Evolutionary conservation across 2,888 invertebrate species (phyloP).

Genomic region (Leptura quadrifasciata): DNA sequence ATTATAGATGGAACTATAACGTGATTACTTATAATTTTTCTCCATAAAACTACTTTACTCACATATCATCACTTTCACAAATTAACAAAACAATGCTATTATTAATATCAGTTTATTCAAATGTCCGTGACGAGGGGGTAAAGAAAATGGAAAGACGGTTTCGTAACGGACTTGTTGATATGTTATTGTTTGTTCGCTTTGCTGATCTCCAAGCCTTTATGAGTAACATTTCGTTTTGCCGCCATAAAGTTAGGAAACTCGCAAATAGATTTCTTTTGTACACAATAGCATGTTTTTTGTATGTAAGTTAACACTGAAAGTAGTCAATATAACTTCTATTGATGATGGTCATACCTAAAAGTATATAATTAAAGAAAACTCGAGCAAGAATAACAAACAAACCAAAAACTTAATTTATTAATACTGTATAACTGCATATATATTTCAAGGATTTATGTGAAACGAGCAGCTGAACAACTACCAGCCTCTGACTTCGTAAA

Average conservation of each 20-base stretch:
- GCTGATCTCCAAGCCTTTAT: slow-evolving; percentile 9
- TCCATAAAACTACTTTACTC: not conserved
- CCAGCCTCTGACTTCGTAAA: too few relatives aligned
- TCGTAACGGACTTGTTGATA: slow-evolving; percentile 42
- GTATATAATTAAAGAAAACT: too few relatives aligned
- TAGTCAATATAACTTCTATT: too few relatives aligned
- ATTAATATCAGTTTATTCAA: not conserved
- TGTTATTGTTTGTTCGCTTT: slow-evolving; percentile 36
- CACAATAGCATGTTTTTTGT: too few relatives aligned
- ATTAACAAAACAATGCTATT: not conserved
- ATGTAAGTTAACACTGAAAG: too few relatives aligned
- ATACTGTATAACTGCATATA: too few relatives aligned
- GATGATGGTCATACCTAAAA: too few relatives aligned
- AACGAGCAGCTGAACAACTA: too few relatives aligned
- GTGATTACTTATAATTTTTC: not conserved
- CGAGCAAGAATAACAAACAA: too few relatives aligned
- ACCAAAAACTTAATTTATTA: too few relatives aligned
- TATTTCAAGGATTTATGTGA: too few relatives aligned
- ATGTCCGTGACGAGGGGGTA: not conserved
- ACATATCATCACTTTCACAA: not conserved
- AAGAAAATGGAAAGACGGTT: slow-evolving; percentile 1
- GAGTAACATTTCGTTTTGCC: slow-evolving; percentile 21
- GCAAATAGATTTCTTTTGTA: slow-evolving; percentile 1
- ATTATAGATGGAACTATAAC: too few relatives aligned
- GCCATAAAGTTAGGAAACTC: slow-evolving; percentile 11